Conservation (phyloP, 1,140 invertebrate species). For the Nebria ingens region DNA sequence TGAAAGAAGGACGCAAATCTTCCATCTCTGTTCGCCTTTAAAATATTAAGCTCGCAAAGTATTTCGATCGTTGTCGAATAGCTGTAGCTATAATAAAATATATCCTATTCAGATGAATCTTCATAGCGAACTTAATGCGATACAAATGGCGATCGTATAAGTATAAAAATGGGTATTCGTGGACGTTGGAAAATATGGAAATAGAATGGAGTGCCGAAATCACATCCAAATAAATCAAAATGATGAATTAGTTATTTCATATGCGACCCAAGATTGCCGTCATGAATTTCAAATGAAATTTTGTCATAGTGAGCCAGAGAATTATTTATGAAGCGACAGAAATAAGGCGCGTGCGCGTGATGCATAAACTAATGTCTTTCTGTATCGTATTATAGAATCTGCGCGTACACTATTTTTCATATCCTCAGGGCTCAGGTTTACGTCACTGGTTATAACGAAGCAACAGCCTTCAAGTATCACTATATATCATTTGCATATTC, state of each 20-base stretch:
- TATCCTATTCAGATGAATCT: conserved; percentile 3
- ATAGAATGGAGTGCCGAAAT: conserved; percentile 8
- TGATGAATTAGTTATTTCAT: conserved; percentile 5
- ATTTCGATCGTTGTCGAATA: too few species aligned
- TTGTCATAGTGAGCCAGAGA: not conserved
- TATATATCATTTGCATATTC: too few species aligned
- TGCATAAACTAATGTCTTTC: too few species aligned
- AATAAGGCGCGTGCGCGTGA: not conserved
- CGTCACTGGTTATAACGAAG: too few species aligned
- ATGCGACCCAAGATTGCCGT: not conserved
- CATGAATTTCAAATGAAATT: conserved; percentile 6
- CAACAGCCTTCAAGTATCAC: too few species aligned
- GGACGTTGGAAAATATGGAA: conserved; percentile 2
- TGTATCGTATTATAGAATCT: too few species aligned
- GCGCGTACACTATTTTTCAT: too few species aligned
- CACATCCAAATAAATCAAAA: conserved; percentile 6
- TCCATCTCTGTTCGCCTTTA: too few species aligned
- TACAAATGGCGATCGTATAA: conserved; percentile 8
- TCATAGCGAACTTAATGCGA: not conserved
- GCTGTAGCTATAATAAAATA: too few species aligned
- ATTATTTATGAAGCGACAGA: not conserved
- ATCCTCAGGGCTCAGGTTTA: too few species aligned
- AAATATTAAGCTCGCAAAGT: too few species aligned
- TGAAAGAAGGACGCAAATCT: too few species aligned
- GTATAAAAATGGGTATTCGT: conserved; percentile 3